phyloP scores from a whole-genome alignment of 2,797 vertebrate genomes.

The Mergus octosetaceus region DNA sequence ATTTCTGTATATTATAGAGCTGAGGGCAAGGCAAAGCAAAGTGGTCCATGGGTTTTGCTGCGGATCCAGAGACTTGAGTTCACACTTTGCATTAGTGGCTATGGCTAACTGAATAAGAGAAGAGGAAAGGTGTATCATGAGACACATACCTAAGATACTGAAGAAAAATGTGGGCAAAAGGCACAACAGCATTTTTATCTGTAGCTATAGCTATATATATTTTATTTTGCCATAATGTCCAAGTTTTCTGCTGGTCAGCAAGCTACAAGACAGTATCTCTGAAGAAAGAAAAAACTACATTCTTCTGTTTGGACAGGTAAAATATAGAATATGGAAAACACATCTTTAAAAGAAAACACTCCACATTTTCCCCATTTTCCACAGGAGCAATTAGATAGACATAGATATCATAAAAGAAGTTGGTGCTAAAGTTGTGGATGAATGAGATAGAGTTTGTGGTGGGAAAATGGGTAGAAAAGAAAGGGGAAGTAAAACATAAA shows the following conservation, averaged over 20 bases:
- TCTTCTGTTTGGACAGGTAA: not conserved
- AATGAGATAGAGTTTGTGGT: not conserved
- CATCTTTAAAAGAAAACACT: not conserved
- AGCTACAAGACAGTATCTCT: not conserved
- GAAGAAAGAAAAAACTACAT: not conserved
- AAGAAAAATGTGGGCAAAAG: not conserved
- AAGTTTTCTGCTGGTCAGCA: not conserved
- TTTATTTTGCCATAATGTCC: not conserved
- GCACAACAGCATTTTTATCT: not conserved
- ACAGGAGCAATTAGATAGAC: not conserved
- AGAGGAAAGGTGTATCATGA: not conserved
- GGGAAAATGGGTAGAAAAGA: not conserved
- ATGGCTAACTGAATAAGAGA: not conserved
- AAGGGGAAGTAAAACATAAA: not conserved
- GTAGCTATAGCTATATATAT: too few species aligned
- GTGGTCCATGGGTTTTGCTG: not conserved
- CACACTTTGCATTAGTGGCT: not conserved
- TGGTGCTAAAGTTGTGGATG: not conserved
- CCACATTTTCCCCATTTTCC: not conserved
- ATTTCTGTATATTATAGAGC: not conserved
- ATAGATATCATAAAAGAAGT: not conserved
- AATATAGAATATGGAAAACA: not conserved
- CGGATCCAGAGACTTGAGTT: not conserved
- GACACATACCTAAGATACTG: not conserved
- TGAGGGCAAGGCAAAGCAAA: not conserved